Percentiles rank a stretch among this genome's conserved stretches.
Conservation (phyloP, 2,797 vertebrate genomes). For the Hypotaenidia okinawae region DNA sequence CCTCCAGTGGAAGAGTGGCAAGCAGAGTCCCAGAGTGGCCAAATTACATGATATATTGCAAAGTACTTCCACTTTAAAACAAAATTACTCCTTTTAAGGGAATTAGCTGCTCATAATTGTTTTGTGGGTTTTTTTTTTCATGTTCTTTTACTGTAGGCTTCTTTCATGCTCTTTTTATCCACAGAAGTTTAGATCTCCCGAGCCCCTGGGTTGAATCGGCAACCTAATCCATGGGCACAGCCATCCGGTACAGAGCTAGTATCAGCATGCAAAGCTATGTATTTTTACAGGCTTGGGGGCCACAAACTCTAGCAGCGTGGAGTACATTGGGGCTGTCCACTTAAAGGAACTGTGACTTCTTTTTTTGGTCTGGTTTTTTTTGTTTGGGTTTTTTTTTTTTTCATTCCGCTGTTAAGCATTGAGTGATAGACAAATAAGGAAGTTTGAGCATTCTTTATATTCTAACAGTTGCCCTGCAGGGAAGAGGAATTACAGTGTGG, state of each 20-base stretch:
- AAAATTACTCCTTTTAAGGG: neutral
- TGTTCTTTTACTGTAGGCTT: neutral
- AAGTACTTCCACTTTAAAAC: neutral
- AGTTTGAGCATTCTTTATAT: slow-evolving; percentile 12
- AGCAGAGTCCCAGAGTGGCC: neutral
- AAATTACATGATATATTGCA: neutral
- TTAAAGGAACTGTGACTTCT: slow-evolving; percentile 26
- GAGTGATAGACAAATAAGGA: slow-evolving; percentile 26
- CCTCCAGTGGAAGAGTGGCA: neutral
- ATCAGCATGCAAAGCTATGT: neutral
- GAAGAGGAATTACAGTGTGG: neutral
- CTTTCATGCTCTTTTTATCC: neutral
- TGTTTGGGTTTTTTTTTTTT: neutral
- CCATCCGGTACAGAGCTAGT: neutral
- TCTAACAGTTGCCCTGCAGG: neutral
- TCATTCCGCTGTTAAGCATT: neutral
- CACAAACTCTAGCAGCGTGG: neutral
- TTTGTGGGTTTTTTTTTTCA: neutral
- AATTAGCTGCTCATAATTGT: neutral
- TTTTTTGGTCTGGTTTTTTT: neutral
- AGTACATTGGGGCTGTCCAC: neutral
- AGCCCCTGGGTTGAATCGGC: neutral
- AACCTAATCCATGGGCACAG: neutral
- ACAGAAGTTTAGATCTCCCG: neutral
- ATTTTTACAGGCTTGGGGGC: neutral